Conservation (phyloP, 2,888 invertebrate species). For the Danaus chrysippus region DNA sequence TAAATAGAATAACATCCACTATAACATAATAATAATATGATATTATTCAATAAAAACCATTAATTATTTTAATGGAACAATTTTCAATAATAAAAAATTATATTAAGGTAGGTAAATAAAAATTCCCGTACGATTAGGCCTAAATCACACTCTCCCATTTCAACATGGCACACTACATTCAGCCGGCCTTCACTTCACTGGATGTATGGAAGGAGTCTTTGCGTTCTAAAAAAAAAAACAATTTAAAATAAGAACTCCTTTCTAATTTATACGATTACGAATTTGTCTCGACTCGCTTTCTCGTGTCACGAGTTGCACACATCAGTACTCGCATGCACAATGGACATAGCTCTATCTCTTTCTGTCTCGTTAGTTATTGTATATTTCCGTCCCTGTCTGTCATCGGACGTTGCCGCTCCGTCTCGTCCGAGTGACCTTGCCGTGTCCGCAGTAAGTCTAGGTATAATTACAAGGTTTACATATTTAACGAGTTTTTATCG, state of each 20-base stretch:
- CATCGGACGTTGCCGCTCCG: conserved; percentile 62
- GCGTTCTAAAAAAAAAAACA: too few relatives aligned
- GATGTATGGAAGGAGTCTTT: too few relatives aligned
- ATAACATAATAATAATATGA: background rate
- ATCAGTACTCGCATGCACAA: conserved; percentile 74
- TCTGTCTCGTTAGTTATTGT: conserved; percentile 32
- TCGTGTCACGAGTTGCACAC: conserved; percentile 71
- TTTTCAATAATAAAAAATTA: conserved; percentile 8
- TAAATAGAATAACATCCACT: background rate
- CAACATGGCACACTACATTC: background rate
- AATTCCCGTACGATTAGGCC: conserved; percentile 22
- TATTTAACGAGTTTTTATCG: conserved; percentile 39
- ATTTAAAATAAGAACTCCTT: conserved; percentile 39
- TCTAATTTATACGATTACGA: conserved; percentile 68
- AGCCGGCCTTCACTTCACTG: background rate
- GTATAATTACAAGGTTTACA: conserved; percentile 55
- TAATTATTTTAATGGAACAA: background rate
- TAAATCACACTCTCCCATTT: conserved; percentile 16
- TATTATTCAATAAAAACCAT: background rate
- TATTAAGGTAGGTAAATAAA: conserved; percentile 27
- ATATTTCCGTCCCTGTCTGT: conserved; percentile 40
- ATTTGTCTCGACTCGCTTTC: conserved; percentile 64
- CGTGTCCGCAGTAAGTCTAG: conserved; percentile 52
- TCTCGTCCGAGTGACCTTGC: conserved; percentile 61
- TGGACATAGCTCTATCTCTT: conserved; percentile 53